Conservation (phyloP, 2,888 invertebrate species). For the Malachius bipustulatus region DNA sequence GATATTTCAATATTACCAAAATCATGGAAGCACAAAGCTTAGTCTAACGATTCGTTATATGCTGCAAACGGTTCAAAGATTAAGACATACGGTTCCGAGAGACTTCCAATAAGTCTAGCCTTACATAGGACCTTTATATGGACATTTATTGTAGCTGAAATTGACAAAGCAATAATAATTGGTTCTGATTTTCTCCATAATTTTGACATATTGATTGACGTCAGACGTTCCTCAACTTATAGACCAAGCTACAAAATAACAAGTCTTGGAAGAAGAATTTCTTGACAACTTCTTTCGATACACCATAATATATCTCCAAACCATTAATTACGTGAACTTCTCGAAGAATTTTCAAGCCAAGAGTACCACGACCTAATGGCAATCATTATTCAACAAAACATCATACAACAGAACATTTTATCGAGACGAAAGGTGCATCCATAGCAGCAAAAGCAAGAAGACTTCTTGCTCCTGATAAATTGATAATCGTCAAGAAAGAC, state of each 20-base stretch:
- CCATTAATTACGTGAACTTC: background rate
- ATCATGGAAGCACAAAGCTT: background rate
- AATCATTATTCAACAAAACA: background rate
- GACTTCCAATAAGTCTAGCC: background rate
- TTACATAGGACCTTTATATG: background rate
- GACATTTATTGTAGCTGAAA: slow-evolving; percentile 1
- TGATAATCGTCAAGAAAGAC: slow-evolving; percentile 19
- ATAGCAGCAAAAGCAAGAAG: background rate
- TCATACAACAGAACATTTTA: background rate
- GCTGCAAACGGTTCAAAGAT: slow-evolving; percentile 3
- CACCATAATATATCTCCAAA: background rate
- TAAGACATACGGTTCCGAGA: background rate
- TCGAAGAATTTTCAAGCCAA: background rate
- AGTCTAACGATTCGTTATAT: background rate
- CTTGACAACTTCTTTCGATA: too few relatives aligned
- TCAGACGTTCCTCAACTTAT: background rate
- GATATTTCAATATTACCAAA: slow-evolving; percentile 5
- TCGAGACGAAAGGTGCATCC: background rate
- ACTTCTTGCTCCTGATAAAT: slow-evolving; percentile 18
- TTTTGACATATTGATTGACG: slow-evolving; percentile 1
- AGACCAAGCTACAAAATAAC: background rate
- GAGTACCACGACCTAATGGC: background rate
- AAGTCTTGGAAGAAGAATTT: background rate
- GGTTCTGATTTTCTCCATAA: background rate
- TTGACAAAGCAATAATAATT: slow-evolving; percentile 4